Conservation (phyloP, 2,797 vertebrate genomes). For the Lacerta viridis region DNA sequence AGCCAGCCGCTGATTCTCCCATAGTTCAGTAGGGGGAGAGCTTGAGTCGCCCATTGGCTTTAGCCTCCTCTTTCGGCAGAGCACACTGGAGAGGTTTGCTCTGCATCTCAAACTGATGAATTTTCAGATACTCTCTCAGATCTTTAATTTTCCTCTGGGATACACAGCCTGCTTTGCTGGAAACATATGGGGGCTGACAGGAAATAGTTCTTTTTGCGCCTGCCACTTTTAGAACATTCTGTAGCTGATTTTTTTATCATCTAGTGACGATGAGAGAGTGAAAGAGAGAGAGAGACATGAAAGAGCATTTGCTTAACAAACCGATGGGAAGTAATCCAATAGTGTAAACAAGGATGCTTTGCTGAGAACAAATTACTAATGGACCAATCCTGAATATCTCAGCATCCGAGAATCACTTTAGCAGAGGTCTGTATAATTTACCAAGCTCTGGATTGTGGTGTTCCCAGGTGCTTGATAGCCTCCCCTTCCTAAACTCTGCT, state of each 20-base stretch:
- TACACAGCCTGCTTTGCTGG: neutral
- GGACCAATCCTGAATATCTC: fast-evolving
- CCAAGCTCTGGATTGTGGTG: neutral
- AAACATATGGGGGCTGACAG: conserved; percentile 58
- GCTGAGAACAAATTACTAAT: fast-evolving
- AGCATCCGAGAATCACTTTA: neutral
- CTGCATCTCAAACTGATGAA: conserved; percentile 30
- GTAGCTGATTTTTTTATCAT: conserved; percentile 2
- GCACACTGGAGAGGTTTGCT: neutral
- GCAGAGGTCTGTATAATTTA: neutral
- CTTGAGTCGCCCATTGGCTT: conserved; percentile 19
- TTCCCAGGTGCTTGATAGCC: neutral
- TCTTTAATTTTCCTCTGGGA: conserved; percentile 65
- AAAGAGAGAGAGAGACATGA: conserved; percentile 7
- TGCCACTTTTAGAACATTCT: conserved; percentile 40
- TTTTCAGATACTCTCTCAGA: conserved; percentile 59
- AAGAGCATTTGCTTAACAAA: conserved; percentile 52
- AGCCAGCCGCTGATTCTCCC: neutral
- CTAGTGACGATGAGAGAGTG: conserved; percentile 35
- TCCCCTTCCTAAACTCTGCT: neutral
- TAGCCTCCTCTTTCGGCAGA: conserved; percentile 14
- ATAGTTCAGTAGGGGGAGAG: conserved; percentile 70
- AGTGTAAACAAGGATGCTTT: conserved; percentile 28
- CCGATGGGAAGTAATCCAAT: conserved; percentile 6
- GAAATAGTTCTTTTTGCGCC: conserved; percentile 43